Evolutionary conservation across 2,797 vertebrate species (phyloP), one percentile per base, ranked within the genome.

Genomic region (Erithacus rubecula): DNA sequence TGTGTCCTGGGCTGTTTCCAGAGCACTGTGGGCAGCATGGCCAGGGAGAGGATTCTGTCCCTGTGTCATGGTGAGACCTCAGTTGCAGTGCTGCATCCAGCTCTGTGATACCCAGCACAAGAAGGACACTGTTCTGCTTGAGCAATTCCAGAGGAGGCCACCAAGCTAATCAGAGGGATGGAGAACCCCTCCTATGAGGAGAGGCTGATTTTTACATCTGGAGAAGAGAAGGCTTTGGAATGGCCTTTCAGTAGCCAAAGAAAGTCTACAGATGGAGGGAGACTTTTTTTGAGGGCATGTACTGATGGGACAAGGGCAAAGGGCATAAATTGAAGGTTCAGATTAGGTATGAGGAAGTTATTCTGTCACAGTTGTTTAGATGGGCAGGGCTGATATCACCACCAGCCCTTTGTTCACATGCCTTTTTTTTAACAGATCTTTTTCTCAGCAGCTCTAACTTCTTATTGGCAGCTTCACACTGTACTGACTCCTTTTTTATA

Each of bases 1-100:
- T 0, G 0, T 19, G 1, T 46, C n/a, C 47, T 44, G 13, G 19
- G 7, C 12, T 46, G 7, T 0, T 29, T 21, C 16, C 21, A 4
- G 10, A 23, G 24, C 6, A 60, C 7, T 0, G 2, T 14, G 24
- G 16, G 3, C n/a, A 44, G 19, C 46, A 29, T 7, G 39, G 23
- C 0, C 2, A 76, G 39, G 12, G 29, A 59, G 12, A 19, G 7
- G 5, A 76, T 68, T 46, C 19, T 46, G 20, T 2, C 15, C 16
- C n/a, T 39, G 18, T 26, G n/a, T 32, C 19, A 27, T 44, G 20
- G 3, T 60, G 30, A 60, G 29, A 60, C 0, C 13, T 9, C 30
- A 69, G 20, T 24, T 39, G 29, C 2, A 46, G 9, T 1, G 8
- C 13, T 53, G n/a, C 34, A 77, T 21, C 37, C 55, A 46, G 34